Base-by-base conservation (phyloP, 2,888 invertebrate genomes). In the Tribolium freemani region DNA sequence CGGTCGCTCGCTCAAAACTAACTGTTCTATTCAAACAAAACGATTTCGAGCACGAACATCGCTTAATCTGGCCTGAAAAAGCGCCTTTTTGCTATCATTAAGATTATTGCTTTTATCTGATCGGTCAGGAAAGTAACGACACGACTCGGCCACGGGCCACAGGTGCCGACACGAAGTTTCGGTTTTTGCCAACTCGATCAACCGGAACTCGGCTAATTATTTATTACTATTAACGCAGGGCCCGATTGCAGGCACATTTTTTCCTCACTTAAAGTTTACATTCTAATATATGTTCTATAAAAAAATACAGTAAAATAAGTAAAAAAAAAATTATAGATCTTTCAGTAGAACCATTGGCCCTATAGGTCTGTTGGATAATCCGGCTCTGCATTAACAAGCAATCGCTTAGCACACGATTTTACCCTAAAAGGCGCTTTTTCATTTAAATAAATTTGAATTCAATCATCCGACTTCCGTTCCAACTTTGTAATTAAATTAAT, bases 381-480 rank as follows among this genome's bases (percentile, higher is more conserved):
- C 16, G 16, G 16, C 16, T 2, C 16, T 16, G 16, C 2, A 2
- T 5, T 45, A 10, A 8, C n/a, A 3, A 60, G 5, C 45, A 46
- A 46, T 60, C 60, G 8, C 16, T 16, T 16, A 16, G 31, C 51
- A 50, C 10, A 53, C 45, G 54, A 67, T 48, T 67, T 48, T 48
- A 26, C 67, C 67, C 26, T 67, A 57, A 67, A 67, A 57, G 67
- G 67, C 31, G 30, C 26, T 30, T 13, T 64, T 45, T 45, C 56
- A 67, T 67, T 67, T 67, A 45, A 57, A 67, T 67, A 67, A 57
- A 67, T 67, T 67, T 67, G 21, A 67, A 57, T 67, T 67, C 57
- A 67, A 57, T 67, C 48, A 53, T 13, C 21, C 56, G 9, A 67
- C 48, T 67, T 67, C 67, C 67, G 67, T 38, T 13, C 53, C 10